Percentiles rank a stretch among this genome's conserved stretches.
phyloP scores from a whole-genome alignment of 2,113 vertebrate genomes.

The Xiphophorus couchianus region DNA sequence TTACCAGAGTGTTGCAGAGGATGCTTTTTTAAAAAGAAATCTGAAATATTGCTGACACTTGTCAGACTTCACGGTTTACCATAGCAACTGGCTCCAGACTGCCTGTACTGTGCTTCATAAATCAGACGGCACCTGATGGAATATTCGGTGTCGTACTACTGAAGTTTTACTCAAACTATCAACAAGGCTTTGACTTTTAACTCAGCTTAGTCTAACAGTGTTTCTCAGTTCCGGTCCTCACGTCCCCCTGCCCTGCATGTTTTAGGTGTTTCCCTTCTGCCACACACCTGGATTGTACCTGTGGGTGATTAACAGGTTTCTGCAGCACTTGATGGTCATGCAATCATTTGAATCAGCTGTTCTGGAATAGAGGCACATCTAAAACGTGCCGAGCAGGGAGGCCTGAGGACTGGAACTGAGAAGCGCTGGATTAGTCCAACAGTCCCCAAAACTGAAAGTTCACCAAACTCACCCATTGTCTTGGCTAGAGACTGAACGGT shows the following conservation, averaged over 20 bases:
- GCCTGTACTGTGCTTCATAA: not conserved
- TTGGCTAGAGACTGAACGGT: conserved; percentile 33
- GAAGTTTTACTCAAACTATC: conserved; percentile 2
- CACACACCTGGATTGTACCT: too few relatives aligned
- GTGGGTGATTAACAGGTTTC: too few relatives aligned
- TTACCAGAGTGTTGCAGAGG: too few relatives aligned
- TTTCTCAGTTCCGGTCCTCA: too few relatives aligned
- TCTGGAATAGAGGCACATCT: too few relatives aligned
- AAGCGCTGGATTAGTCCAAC: not conserved
- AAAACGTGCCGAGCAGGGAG: too few relatives aligned
- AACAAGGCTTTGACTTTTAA: conserved; percentile 1
- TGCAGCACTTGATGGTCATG: too few relatives aligned
- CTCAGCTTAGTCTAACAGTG: conserved; percentile 1
- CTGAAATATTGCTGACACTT: not conserved
- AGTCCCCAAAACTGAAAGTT: conserved; percentile 8
- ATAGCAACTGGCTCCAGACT: conserved; percentile 31
- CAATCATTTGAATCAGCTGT: too few relatives aligned
- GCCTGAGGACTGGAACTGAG: too few relatives aligned
- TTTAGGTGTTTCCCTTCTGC: too few relatives aligned
- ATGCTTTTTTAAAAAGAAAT: not conserved
- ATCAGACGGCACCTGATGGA: not conserved
- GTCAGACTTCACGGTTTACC: not conserved
- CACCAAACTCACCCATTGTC: conserved; percentile 63
- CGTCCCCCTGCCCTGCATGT: too few relatives aligned
- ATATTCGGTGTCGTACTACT: not conserved